These are phyloP conservation scores for Nomia melanderi DNA, from an alignment of 1,140 invertebrate genomes.

Conservation along the genomic window DNA sequence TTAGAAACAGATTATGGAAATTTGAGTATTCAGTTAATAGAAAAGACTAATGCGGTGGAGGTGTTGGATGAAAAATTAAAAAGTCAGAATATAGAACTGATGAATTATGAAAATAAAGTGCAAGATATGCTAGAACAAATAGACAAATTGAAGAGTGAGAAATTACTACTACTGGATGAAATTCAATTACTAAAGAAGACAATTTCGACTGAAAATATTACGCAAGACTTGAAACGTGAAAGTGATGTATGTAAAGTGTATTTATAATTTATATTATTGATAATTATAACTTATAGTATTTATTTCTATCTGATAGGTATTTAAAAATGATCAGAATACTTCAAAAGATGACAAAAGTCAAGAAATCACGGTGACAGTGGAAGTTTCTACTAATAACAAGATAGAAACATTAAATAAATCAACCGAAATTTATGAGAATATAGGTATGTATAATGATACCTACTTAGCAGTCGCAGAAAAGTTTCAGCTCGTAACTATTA, in stretches of 20 bases:
- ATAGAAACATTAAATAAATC: conserved; percentile 1
- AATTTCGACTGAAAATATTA: not conserved
- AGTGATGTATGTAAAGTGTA: not conserved
- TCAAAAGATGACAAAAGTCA: not conserved
- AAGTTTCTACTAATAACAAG: not conserved
- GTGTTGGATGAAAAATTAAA: conserved; percentile 70
- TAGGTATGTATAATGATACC: conserved; percentile 34
- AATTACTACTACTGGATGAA: conserved; percentile 12
- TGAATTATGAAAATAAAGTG: conserved; percentile 54
- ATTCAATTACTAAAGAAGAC: conserved; percentile 12
- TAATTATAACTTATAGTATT: not conserved
- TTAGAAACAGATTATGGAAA: conserved; percentile 69
- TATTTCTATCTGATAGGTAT: conserved; percentile 6
- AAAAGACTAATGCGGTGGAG: conserved; percentile 67
- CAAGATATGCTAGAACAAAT: conserved; percentile 49
- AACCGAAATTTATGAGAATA: conserved; percentile 28
- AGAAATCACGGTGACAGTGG: conserved; percentile 17
- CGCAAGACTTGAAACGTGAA: not conserved
- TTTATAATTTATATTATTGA: not conserved
- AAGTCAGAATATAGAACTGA: conserved; percentile 56
- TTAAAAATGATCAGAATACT: not conserved
- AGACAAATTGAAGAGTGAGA: conserved; percentile 42
- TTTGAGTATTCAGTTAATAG: conserved; percentile 62
- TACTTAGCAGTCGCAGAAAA: too few species aligned
- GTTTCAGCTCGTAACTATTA: too few species aligned